Evolutionary conservation across 2,113 vertebrate species (phyloP).

Genomic region (Nibea albiflora): DNA sequence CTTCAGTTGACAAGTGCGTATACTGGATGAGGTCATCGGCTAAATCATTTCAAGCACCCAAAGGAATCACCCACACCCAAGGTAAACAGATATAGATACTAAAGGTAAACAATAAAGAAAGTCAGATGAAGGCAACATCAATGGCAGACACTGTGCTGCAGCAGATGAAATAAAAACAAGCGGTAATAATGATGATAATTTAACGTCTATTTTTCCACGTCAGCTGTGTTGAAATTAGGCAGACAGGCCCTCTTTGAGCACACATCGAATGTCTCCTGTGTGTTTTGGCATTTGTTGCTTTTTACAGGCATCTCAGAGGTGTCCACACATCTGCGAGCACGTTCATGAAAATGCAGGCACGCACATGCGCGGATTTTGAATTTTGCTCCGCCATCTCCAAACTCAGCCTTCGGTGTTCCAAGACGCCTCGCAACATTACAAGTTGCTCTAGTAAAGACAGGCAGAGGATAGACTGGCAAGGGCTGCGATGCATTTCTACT

Average conservation of each 20-base stretch:
- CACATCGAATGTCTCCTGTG: conserved; percentile 58
- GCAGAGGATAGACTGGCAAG: neutral
- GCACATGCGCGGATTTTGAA: conserved; percentile 26
- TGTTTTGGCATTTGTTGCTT: conserved; percentile 77
- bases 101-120: conserved; percentile 68
- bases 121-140: conserved; percentile 63
- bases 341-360: conserved; percentile 25
- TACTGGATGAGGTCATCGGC: conserved; percentile 74
- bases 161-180: conserved; percentile 68
- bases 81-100: conserved; percentile 80
- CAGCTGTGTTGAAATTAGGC: conserved; percentile 62
- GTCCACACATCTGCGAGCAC: conserved; percentile 29
- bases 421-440: conserved; percentile 5
- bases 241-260: conserved; percentile 53
- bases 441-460: conserved; percentile 23
- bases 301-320: conserved; percentile 50
- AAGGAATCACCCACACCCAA: conserved; percentile 73
- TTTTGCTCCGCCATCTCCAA: conserved; percentile 15
- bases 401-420: conserved; percentile 1
- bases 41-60: conserved; percentile 69
- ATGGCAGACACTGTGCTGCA: conserved; percentile 50
- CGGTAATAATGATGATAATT: conserved; percentile 71
- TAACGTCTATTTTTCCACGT: conserved; percentile 73
- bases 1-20: conserved; percentile 61
- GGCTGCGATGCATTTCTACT: neutral